Evolutionary conservation across 2,888 invertebrate genomes (phyloP).

Genomic region (Drosophila seclusa): DNA sequence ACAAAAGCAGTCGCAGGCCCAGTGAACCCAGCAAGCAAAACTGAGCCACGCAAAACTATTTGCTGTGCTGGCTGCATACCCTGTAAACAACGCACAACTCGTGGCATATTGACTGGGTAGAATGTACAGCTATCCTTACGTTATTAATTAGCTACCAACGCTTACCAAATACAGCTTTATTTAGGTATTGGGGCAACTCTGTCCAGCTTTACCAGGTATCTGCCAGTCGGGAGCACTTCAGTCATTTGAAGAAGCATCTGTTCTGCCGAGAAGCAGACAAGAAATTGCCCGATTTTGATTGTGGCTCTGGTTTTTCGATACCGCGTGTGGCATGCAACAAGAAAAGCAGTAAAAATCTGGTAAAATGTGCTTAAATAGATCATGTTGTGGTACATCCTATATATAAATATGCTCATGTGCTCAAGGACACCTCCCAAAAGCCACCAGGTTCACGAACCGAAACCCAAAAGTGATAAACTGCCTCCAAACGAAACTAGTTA

Average conservation of each 20-base stretch:
- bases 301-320: slow-evolving; percentile 18
- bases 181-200: neutral
- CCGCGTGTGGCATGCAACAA: slow-evolving; percentile 7
- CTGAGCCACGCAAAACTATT: slow-evolving; percentile 38
- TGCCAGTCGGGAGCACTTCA: neutral
- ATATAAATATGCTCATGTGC: too few relatives aligned
- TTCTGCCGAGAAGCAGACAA: slow-evolving; percentile 22
- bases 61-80: slow-evolving; percentile 20
- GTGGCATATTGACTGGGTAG: neutral
- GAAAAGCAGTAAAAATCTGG: slow-evolving; percentile 8
- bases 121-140: neutral
- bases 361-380: neutral
- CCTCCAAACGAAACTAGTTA: neutral
- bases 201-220: neutral
- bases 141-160: neutral
- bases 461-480: neutral
- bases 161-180: neutral
- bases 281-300: slow-evolving; percentile 36
- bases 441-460: neutral
- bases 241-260: slow-evolving; percentile 30
- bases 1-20: slow-evolving; percentile 36
- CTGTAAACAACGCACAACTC: slow-evolving; percentile 6
- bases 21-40: slow-evolving; percentile 33
- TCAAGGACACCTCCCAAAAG: too few relatives aligned
- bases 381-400: neutral